Evolutionary conservation across 2,797 vertebrate genomes (phyloP).

Genomic region (Alfaro cultratus): DNA sequence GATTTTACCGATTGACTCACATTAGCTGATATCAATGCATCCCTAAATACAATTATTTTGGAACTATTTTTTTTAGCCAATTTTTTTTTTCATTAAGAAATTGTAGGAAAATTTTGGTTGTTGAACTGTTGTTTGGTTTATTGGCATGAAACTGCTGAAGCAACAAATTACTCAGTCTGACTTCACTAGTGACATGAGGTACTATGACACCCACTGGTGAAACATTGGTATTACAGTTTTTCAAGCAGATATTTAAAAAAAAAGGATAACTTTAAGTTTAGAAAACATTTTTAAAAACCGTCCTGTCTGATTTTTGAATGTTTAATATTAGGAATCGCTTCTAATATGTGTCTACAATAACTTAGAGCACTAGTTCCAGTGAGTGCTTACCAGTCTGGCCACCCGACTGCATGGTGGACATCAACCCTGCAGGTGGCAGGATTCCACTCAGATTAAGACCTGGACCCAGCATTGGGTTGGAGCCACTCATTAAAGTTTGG

Average conservation of each 20-base stretch:
- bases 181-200: neutral
- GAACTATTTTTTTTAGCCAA: neutral
- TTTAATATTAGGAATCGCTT: neutral
- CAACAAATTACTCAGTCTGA: neutral
- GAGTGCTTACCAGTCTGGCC: constrained; percentile 86
- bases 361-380: neutral
- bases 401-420: constrained; percentile 91
- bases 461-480: constrained; percentile 91
- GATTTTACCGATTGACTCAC: too few species aligned
- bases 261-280: neutral
- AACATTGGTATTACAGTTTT: neutral
- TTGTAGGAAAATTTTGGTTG: neutral
- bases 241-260: neutral
- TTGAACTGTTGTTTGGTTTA: neutral
- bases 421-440: constrained; percentile 90
- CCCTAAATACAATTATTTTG: neutral
- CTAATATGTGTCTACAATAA: neutral
- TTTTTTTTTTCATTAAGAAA: neutral
- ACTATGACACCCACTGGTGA: neutral
- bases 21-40: too few species aligned
- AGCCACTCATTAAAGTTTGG: constrained; percentile 94
- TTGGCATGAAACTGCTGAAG: neutral
- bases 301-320: neutral
- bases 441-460: constrained; percentile 93
- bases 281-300: neutral